These are phyloP conservation scores for Stegostoma tigrinum DNA, from an alignment of 2,113 vertebrate genomes.

Conservation along the genomic window DNA sequence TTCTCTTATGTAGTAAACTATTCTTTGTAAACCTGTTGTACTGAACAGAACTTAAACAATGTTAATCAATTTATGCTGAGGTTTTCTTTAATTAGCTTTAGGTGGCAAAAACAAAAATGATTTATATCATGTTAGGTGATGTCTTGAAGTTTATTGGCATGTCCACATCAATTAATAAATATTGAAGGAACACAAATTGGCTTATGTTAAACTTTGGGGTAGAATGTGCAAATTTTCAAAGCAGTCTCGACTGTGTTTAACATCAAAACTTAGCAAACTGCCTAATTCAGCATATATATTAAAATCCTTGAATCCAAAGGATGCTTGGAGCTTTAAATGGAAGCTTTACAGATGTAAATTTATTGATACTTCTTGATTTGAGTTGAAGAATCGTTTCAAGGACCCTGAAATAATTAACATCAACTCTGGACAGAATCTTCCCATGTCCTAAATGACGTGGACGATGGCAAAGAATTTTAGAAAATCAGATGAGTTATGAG, in stretches of 20 bases:
- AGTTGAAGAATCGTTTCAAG: background rate
- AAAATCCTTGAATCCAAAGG: background rate
- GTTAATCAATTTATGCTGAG: background rate
- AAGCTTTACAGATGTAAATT: background rate
- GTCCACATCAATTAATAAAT: background rate
- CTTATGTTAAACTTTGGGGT: background rate
- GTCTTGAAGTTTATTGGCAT: background rate
- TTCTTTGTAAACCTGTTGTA: no score
- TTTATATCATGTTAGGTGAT: background rate
- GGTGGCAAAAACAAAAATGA: background rate
- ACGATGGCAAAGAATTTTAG: no score
- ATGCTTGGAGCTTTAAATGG: background rate
- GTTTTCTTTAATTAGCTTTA: background rate
- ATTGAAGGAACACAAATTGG: background rate
- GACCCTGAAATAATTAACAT: background rate
- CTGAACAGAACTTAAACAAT: background rate
- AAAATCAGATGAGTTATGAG: background rate
- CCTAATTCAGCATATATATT: background rate
- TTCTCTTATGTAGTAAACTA: background rate
- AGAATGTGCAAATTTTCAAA: background rate
- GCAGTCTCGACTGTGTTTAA: background rate
- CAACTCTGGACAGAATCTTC: no score
- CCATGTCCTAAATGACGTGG: no score
- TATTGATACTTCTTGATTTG: background rate
- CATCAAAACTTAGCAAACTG: background rate